A percentile compares a stretch with the other conserved stretches of the same genome.
Evolutionary conservation across 1,140 invertebrate genomes (phyloP).

Genomic region (Caenorhabditis remanei): DNA sequence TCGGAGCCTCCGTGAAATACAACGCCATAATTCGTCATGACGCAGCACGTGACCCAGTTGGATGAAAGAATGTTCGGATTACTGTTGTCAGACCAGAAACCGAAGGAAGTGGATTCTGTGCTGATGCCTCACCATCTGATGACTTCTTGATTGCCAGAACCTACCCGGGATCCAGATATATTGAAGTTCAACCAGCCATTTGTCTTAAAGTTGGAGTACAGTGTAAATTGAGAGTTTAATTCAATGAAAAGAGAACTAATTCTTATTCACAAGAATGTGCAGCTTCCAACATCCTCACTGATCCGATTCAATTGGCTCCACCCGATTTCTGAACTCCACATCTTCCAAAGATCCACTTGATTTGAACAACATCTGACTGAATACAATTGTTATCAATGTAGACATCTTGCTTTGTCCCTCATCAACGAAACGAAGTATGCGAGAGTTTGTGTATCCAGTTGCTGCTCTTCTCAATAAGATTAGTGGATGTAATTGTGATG

Average conservation of each 20-base stretch:
- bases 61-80: conserved; percentile 89
- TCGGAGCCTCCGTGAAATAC: conserved; percentile 84
- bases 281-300: conserved; percentile 89
- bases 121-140: conserved; percentile 84
- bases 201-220: conserved; percentile 90
- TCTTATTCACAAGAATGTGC: conserved; percentile 64
- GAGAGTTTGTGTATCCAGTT: conserved; percentile 85
- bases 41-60: conserved; percentile 81
- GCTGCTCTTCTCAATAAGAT: conserved; percentile 86
- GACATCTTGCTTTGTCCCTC: conserved; percentile 84
- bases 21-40: conserved; percentile 94
- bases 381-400: conserved; percentile 83
- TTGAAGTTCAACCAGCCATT: conserved; percentile 84
- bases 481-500: conserved; percentile 90
- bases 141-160: conserved; percentile 81
- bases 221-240: conserved; percentile 89
- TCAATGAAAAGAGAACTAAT: conserved; percentile 83
- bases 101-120: conserved; percentile 88
- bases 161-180: conserved; percentile 60
- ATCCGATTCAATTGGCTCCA: conserved; percentile 85
- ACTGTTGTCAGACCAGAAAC: conserved; percentile 85
- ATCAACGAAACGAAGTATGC: conserved; percentile 83
- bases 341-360: conserved; percentile 83
- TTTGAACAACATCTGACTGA: conserved; percentile 62
- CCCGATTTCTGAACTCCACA: conserved; percentile 86